Evolutionary conservation across 2,797 vertebrate genomes (phyloP), one percentile per base, ranked within the genome.

Genomic region (Pangasius mekongensis): DNA sequence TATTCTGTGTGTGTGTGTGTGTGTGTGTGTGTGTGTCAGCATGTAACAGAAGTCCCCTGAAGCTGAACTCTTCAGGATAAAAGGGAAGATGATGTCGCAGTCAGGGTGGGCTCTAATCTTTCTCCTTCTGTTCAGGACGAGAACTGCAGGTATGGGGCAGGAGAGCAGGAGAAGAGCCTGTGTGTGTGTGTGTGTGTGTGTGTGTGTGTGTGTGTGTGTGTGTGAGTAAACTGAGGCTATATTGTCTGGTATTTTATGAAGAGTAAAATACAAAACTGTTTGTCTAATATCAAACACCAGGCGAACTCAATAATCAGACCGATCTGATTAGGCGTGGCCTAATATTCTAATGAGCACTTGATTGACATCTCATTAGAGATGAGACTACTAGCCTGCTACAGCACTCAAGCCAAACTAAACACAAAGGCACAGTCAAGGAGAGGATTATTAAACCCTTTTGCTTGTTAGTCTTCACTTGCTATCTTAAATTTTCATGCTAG

Each of bases 121-220:
- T 66, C 90, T 95, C 73, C 85, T 94, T 24, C 62, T 95, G 64
- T 71, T 94, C 27, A 89, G 89, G 86, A 89, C 52, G 58, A 87
- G 67, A 89, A 86, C 74, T 2, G 58, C 92, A 93, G 94, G 96
- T 96, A 89, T 30, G 39, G 10, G 49, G 14, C 18, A 33, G n/a
- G 39, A 81, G 54, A 49, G 56, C 10, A 47, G 27, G 16, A 77
- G 13, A 20, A 56, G 27, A 20, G 16, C 54, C 16, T 11, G 3
- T 60, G 52, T 58, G 30, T 81, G 33, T 39, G 78, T 36, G 54
- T 77, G 47, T 52, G 74, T 9, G 76, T 20, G 49, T 8, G 49
- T n/a, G 47, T 52, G 43, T 77, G 74, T 11, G 3, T 60, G 52
- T 58, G 30, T 81, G 33, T 39, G 16, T 18, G 16, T 54, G 49